phyloP scores from a whole-genome alignment of 2,888 invertebrate species.

The Agonopterix heracliana region DNA sequence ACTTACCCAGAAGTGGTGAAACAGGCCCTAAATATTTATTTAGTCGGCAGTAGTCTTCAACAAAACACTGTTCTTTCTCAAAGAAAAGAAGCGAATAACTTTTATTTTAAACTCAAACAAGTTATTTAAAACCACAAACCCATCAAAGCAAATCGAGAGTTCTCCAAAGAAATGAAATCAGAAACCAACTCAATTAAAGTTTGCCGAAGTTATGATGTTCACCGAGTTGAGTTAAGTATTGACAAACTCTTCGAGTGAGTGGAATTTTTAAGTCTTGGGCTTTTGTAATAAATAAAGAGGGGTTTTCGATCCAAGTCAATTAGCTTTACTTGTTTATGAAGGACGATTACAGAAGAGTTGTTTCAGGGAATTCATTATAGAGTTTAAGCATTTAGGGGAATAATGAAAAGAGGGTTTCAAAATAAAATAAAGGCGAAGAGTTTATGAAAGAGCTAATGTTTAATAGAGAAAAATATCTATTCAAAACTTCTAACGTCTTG shows the following conservation, averaged over 20 bases:
- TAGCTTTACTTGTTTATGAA: constrained; percentile 35
- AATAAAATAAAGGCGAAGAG: too few species aligned
- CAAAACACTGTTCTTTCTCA: too few species aligned
- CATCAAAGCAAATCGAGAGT: constrained; percentile 8
- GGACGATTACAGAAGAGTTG: neutral
- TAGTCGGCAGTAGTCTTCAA: too few species aligned
- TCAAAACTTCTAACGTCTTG: too few species aligned
- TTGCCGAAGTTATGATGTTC: constrained; percentile 17
- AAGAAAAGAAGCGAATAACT: too few species aligned
- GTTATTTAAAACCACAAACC: neutral
- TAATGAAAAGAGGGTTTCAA: too few species aligned
- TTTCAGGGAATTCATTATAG: too few species aligned
- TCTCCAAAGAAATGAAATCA: constrained; percentile 12
- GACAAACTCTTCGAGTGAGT: constrained; percentile 13
- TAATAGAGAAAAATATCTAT: too few species aligned
- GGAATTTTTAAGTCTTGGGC: constrained; percentile 15
- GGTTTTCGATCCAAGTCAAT: constrained; percentile 32
- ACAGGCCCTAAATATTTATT: too few species aligned
- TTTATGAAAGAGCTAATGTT: too few species aligned
- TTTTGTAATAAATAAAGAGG: constrained; percentile 33
- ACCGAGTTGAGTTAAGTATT: neutral
- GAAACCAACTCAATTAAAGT: constrained; percentile 24
- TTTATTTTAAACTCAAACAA: neutral
- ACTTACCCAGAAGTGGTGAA: too few species aligned
- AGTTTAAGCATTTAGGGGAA: too few species aligned